Base-by-base conservation (phyloP, 2,113 vertebrate genomes). In the Engystomops pustulosus region DNA sequence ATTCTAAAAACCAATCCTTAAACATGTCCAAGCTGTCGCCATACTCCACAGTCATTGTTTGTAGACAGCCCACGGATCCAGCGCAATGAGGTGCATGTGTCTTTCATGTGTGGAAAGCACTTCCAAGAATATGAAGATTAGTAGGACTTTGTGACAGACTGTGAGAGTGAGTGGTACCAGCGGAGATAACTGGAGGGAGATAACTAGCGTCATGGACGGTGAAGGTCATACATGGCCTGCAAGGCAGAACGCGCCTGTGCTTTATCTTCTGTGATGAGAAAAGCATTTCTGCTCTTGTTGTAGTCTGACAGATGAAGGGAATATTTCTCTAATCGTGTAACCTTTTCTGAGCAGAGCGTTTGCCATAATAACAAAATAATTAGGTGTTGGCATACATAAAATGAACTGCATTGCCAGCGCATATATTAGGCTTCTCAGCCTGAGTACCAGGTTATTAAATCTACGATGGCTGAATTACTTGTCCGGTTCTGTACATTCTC, bases 101-200 rank as follows among this genome's bases (percentile, higher is more conserved):
- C 86, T 88, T 86, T 87, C 90, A 87, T 89, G 85, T 80, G 80
- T 87, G 88, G 74, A 86, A 87, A 93, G 87, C 87, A 87, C 87
- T 95, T 94, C 91, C 90, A 88, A 91, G 92, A 95, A 93, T 75
- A 86, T 30, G 87, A 85, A 92, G 92, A 93, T 93, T 92, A 94
- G 88, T 75, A 88, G 90, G 93, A 91, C 87, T 87, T 38, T 87
- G 89, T 94, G 95, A 93, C 90, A 72, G 89, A 89, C 51, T 88
- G n/a, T n/a, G 72, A 91, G 93, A 93, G 90, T 94, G 92, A 32
- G 27, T 65, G 60, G 30, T 15, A 34, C 14, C 60, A 67, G n/a
- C 15, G 6, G 6, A 32, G 60, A 65, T 65, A 65, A 65, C 27
- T 18, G 60, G 1, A 6, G 7, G 11, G 15, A 34, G 62, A 67